Evolutionary conservation across 2,797 vertebrate species (phyloP).

Genomic region (Oceanodroma leucorhoa): DNA sequence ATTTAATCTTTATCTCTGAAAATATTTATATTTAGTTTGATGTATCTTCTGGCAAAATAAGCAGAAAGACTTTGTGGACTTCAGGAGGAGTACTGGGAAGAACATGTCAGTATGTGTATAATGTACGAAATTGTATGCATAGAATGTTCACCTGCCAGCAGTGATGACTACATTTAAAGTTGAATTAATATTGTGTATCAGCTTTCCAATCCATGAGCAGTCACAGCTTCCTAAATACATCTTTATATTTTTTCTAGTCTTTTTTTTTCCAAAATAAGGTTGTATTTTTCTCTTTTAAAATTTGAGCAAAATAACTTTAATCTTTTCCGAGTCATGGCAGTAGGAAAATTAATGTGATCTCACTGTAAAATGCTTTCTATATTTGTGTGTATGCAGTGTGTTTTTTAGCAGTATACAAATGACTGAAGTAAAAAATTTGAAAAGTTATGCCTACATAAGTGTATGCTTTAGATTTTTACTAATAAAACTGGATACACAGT

Average conservation of each 20-base stretch:
- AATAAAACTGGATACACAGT: background rate
- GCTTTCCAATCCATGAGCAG: background rate
- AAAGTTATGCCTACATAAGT: background rate
- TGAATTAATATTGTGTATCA: background rate
- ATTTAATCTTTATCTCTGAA: background rate
- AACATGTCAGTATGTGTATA: background rate
- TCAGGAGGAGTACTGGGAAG: background rate
- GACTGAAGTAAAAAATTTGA: background rate
- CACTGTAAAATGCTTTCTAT: background rate
- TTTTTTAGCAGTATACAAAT: background rate
- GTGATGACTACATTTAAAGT: background rate
- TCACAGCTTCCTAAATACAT: background rate
- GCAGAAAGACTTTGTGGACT: background rate
- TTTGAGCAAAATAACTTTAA: background rate
- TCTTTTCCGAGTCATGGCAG: background rate
- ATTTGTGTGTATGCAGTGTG: background rate
- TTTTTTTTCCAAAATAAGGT: background rate
- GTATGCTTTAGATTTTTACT: background rate
- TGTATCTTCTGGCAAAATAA: background rate
- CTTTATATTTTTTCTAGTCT: background rate
- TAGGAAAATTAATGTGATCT: background rate
- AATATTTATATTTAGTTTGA: background rate
- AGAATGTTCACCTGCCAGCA: background rate
- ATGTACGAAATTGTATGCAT: background rate
- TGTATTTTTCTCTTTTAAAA: background rate